These are phyloP conservation scores for Morpho achilles DNA, from an alignment of 2,888 invertebrate genomes.

Conservation along the genomic window DNA sequence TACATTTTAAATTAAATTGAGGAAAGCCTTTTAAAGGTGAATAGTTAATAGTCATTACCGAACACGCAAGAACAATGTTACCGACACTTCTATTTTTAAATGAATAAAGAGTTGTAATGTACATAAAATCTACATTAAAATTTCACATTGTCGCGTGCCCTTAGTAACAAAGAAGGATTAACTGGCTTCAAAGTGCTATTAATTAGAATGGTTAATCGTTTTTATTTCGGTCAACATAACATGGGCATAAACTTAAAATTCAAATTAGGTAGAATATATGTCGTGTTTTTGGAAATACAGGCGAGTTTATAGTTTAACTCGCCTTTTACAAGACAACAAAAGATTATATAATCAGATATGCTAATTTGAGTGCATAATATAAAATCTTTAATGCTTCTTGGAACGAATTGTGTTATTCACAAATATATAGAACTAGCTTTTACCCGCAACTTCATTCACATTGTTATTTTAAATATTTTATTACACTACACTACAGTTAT, in stretches of 20 bases:
- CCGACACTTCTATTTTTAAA: neutral
- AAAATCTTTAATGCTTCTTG: no score
- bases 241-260: constrained; percentile 16
- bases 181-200: constrained; percentile 9
- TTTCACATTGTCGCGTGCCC: constrained; percentile 9
- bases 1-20: neutral
- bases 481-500: no score
- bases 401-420: no score
- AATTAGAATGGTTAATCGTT: constrained; percentile 8
- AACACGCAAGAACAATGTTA: constrained; percentile 1
- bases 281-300: no score
- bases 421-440: no score
- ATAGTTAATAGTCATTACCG: neutral
- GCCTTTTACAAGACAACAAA: no score
- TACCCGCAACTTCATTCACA: no score
- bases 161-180: constrained; percentile 1
- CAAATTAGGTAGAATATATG: no score
- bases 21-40: neutral
- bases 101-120: neutral
- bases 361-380: no score
- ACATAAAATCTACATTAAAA: constrained; percentile 4
- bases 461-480: no score
- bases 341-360: no score
- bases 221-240: constrained; percentile 9
- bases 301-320: no score